Base-by-base conservation (phyloP, 2,888 invertebrate genomes). In the Branchipolynoe longqiensis region DNA sequence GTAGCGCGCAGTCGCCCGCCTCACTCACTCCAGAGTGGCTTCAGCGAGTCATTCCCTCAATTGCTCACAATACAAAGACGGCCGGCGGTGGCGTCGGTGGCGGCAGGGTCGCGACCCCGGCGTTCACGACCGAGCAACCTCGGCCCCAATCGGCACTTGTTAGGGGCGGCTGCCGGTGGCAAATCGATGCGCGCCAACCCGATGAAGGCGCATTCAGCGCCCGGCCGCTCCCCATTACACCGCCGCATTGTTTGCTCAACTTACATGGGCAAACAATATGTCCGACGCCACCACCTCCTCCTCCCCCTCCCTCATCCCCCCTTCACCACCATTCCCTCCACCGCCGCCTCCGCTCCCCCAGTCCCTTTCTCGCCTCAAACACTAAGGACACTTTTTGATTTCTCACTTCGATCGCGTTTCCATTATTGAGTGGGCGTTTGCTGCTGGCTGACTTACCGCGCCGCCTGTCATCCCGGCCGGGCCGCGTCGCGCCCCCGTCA, bases 31-130 rank as follows among this genome's bases (percentile, higher is more conserved):
- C n/a, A n/a, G 28, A 78, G 41, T 48, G 12, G 78, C 48, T 78
- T 31, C n/a, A n/a, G n/a, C n/a, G 6, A 78, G 12, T 78, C 48
- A 6, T 6, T 41, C n/a, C 48, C 6, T 25, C 38, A 40, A 40
- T 48, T 41, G 78, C 78, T 25, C 54, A 54, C 78, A 48, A 54
- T n/a, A n/a, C n/a, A n/a, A n/a, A 78, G 54, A 69, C 78, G 25
- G 25, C n/a, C 78, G 8, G 69, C 8, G 6, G 41, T 22, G n/a
- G n/a, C n/a, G n/a, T n/a, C n/a, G n/a, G n/a, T n/a, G n/a, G n/a
- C n/a, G n/a, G 28, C 78, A 12, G 48, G 78, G 78, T 78, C 74
- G 33, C 78, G 78, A 41, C 78, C 78, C 33, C 54, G 25, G n/a
- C 25, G 74, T 74, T 74, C 74, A 74, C 48, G 38, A 40, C 73